Evolutionary conservation across 1,140 invertebrate genomes (phyloP), one percentile per base, ranked within the genome.

Genomic region (Aporrectodea caliginosa): DNA sequence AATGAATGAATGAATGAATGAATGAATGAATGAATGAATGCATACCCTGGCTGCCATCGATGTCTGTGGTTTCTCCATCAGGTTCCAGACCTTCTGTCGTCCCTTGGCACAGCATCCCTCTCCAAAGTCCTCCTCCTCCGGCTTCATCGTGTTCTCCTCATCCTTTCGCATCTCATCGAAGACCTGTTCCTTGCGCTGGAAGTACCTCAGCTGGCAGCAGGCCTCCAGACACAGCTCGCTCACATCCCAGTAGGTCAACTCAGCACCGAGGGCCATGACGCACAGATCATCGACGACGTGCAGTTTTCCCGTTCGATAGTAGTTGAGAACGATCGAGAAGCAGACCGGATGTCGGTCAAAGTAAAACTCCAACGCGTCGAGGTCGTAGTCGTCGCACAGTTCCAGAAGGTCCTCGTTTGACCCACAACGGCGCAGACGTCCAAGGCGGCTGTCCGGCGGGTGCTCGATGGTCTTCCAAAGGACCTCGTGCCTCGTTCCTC

Each of bases 131-230:
- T 98, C 96, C 35, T 43, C 75, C 89, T 99, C 97, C 1, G 95
- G 81, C 78, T 94, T 89, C 69, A 99, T 90, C 35, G 94, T 96
- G 87, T 98, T 96, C 2, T 96, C 95, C 89, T 99, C 97, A 87
- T 77, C 75, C 87, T 99, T 98, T 73, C 96, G 91, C 94, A 98
- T 98, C 88, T 99, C 97, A 89, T 99, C 97, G 89, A 97, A 95
- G 0, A 98, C 96, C 87, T 98, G 95, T 88, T 99, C 97, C 88
- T 98, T 98, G 79, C 96, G 91, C 89, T 98, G 96, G 88, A 98
- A 95, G 88, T 98, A 99, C 81, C 98, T 98, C 90, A 98, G 96
- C 89, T 98, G 97, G 88, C 97, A 99, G 89, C 97, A 99, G 29
- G 95, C 96, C 89, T 99, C 96, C 82, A 98, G 90, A 88, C 98